These are phyloP conservation scores for Parnassius apollo DNA, from an alignment of 2,888 invertebrate species.

Conservation along the genomic window DNA sequence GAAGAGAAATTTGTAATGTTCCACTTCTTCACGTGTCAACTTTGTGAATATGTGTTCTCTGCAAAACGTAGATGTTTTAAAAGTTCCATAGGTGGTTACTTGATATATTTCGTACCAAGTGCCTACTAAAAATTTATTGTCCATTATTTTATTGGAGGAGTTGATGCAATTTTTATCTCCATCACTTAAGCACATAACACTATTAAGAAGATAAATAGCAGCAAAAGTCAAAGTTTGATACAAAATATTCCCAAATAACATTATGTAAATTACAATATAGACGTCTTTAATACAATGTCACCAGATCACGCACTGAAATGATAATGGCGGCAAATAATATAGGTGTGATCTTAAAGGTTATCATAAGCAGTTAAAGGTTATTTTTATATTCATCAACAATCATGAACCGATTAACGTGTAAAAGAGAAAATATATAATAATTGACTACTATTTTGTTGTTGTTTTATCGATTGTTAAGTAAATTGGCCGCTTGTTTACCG, in stretches of 20 bases:
- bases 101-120: constrained; percentile 22
- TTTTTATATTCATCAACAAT: too few species aligned
- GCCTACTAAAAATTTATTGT: constrained; percentile 16
- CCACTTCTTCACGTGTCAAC: constrained; percentile 1
- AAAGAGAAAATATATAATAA: too few species aligned
- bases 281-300: too few species aligned
- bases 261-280: too few species aligned
- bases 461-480: too few species aligned
- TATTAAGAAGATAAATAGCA: background rate
- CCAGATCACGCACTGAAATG: too few species aligned
- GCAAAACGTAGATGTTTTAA: background rate
- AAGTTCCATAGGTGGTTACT: background rate
- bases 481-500: too few species aligned
- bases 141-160: background rate
- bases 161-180: constrained; percentile 6
- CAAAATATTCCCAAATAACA: background rate
- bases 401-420: too few species aligned
- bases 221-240: background rate
- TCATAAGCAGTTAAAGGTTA: too few species aligned
- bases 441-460: too few species aligned
- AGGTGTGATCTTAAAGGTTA: too few species aligned
- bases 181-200: constrained; percentile 1
- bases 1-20: constrained; percentile 7
- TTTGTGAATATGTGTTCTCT: constrained; percentile 15
- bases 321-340: too few species aligned